A percentile compares a stretch with the other conserved stretches of the same genome.
phyloP scores from a whole-genome alignment of 2,113 vertebrate genomes.

The Eolophus roseicapilla region DNA sequence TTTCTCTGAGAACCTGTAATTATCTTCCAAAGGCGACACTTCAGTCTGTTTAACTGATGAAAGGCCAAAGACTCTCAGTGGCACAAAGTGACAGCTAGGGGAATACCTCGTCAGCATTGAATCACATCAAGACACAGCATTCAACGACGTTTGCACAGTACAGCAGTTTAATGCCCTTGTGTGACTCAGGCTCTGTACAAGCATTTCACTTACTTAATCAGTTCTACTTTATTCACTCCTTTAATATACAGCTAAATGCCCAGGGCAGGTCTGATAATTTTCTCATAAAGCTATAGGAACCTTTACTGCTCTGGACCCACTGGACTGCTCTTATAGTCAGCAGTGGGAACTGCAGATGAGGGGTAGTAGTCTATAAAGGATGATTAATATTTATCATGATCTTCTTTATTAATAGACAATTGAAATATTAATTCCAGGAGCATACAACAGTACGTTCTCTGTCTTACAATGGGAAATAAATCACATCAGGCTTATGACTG shows the following conservation, averaged over 20 bases:
- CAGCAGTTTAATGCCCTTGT: background rate
- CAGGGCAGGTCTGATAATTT: background rate
- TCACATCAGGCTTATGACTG: background rate
- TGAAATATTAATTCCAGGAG: background rate
- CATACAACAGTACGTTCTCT: background rate
- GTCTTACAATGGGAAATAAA: background rate
- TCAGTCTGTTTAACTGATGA: constrained; percentile 67
- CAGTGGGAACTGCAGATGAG: background rate
- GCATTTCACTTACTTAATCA: background rate
- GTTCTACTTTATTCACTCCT: background rate
- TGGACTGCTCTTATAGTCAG: background rate
- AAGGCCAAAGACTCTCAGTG: constrained; percentile 29
- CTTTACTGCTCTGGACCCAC: background rate
- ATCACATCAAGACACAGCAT: background rate
- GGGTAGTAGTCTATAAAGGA: background rate
- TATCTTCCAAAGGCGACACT: constrained; percentile 66
- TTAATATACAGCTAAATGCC: background rate
- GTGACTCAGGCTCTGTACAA: background rate
- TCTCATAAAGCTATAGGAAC: background rate
- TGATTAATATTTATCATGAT: background rate
- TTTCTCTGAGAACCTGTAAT: constrained; percentile 75
- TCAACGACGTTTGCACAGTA: background rate
- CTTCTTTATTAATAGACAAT: background rate
- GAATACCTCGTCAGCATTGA: background rate
- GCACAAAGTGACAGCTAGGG: constrained; percentile 30